A percentile compares a stretch with the other conserved stretches of the same genome.
phyloP scores from a whole-genome alignment of 2,113 vertebrate species.

The Indicator maculatus region DNA sequence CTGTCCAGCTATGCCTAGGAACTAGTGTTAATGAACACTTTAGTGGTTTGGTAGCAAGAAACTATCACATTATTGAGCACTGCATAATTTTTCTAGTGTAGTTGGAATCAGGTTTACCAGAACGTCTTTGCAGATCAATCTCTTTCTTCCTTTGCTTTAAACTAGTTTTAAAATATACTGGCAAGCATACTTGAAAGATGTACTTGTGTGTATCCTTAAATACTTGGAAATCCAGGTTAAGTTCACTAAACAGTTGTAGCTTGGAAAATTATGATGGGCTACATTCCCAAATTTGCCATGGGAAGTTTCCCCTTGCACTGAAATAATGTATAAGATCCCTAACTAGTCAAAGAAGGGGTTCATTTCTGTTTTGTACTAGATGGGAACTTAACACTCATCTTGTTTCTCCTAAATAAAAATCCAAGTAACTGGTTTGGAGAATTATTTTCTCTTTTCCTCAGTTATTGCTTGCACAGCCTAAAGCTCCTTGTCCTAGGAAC shows the following conservation, averaged over 20 bases:
- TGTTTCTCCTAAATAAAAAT: neutral
- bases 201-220: neutral
- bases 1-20: neutral
- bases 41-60: neutral
- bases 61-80: neutral
- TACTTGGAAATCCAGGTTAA: neutral
- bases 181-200: neutral
- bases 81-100: neutral
- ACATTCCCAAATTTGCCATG: neutral
- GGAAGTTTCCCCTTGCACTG: neutral
- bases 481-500: neutral
- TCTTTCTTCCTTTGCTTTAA: neutral
- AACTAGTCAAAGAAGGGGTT: neutral
- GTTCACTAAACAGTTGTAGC: neutral
- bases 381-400: neutral
- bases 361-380: neutral
- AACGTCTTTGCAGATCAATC: neutral
- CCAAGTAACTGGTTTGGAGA: neutral
- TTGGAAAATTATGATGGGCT: neutral
- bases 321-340: neutral
- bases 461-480: neutral
- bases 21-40: neutral
- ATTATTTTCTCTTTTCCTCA: neutral
- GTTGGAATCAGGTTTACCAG: neutral
- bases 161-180: neutral